phyloP scores from a whole-genome alignment of 2,113 vertebrate genomes.

The Campylorhamphus procurvoides region DNA sequence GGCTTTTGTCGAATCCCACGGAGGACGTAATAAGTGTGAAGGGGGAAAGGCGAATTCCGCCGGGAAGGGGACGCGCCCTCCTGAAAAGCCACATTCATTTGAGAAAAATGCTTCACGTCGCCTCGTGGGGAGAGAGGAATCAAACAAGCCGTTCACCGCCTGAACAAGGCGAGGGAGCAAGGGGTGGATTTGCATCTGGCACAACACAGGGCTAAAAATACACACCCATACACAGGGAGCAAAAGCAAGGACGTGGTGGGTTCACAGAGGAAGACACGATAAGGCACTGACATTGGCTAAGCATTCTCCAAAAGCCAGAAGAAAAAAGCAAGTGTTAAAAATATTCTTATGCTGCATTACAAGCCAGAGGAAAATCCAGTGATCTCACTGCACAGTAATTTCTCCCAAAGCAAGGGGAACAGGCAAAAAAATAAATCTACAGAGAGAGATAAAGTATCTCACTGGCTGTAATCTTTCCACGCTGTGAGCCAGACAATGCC shows the following conservation, averaged over 20 bases:
- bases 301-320: not conserved
- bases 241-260: not conserved
- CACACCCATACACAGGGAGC: not conserved
- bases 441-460: slow-evolving; percentile 70
- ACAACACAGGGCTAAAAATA: not conserved
- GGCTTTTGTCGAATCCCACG: not conserved
- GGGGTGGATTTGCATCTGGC: not conserved
- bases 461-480: slow-evolving; percentile 51
- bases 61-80: not conserved
- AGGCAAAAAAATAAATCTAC: slow-evolving; percentile 55
- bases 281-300: not conserved
- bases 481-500: slow-evolving; percentile 51
- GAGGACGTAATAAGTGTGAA: not conserved
- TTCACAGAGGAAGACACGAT: not conserved
- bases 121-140: not conserved
- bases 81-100: slow-evolving; percentile 40
- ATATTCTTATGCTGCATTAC: slow-evolving; percentile 40
- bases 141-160: not conserved
- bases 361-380: slow-evolving; percentile 65
- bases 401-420: slow-evolving; percentile 66
- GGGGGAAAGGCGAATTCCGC: not conserved
- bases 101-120: not conserved
- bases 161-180: not conserved
- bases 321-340: slow-evolving; percentile 9
- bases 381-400: slow-evolving; percentile 64